These are phyloP conservation scores for Emys orbicularis DNA, from an alignment of 2,797 vertebrate species.

Conservation along the genomic window DNA sequence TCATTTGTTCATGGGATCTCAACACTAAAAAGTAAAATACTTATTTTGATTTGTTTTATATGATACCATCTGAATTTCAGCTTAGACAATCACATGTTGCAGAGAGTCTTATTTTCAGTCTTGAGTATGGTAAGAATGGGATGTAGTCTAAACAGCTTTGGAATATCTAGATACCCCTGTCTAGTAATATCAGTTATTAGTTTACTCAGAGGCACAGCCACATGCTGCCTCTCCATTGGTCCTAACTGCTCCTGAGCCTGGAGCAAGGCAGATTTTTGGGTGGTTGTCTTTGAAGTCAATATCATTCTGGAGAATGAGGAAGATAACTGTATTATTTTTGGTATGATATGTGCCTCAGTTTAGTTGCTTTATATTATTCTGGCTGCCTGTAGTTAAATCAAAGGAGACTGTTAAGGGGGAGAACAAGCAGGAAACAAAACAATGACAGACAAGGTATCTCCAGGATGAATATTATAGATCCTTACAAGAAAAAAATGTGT, in stretches of 20 bases:
- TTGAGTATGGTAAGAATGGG: background rate
- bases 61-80: background rate
- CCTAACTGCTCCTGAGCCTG: background rate
- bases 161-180: background rate
- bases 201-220: background rate
- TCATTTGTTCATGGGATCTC: background rate
- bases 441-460: background rate
- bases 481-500: background rate
- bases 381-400: background rate
- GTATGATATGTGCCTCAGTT: rapidly evolving
- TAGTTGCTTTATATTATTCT: background rate
- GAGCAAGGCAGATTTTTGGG: background rate
- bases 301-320: background rate
- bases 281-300: background rate
- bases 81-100: background rate
- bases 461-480: background rate
- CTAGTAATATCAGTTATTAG: background rate
- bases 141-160: background rate
- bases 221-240: background rate
- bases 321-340: background rate
- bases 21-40: background rate
- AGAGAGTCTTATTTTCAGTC: background rate
- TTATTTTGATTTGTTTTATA: background rate
- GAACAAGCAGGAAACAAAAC: background rate
- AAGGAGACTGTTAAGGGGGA: background rate